These are phyloP conservation scores for Mareca penelope DNA, from an alignment of 2,797 vertebrate genomes.

Conservation along the genomic window DNA sequence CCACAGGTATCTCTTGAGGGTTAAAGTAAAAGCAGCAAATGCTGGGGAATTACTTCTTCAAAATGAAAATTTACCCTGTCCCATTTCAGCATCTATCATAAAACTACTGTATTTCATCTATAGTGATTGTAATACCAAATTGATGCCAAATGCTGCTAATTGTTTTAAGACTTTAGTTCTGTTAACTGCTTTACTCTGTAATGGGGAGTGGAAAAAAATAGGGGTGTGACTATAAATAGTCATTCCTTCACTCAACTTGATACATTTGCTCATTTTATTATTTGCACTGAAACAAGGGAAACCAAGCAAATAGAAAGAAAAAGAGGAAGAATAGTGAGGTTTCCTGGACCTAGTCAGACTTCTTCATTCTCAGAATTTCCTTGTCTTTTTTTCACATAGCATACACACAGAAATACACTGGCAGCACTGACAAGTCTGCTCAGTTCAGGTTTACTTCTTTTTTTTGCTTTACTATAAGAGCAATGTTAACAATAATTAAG, in stretches of 20 bases:
- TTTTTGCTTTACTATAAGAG: neutral
- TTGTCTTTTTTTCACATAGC: neutral
- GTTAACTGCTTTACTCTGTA: neutral
- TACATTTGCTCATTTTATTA: neutral
- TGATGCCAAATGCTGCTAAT: neutral
- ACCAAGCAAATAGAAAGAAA: neutral
- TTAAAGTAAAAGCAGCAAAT: neutral
- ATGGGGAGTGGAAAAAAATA: neutral
- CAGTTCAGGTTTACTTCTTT: conserved; percentile 19
- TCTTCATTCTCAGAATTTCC: conserved; percentile 48
- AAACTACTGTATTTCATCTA: neutral
- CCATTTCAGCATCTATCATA: neutral
- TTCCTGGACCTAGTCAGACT: neutral
- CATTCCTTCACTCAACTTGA: neutral
- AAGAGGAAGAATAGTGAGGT: neutral
- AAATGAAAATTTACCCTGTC: neutral
- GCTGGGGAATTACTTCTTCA: neutral
- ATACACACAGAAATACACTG: neutral
- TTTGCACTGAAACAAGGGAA: neutral
- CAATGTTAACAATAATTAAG: neutral
- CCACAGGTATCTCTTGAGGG: neutral
- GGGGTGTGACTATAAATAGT: neutral
- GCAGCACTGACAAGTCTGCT: neutral
- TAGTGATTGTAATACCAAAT: neutral
- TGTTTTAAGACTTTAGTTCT: neutral